phyloP scores from a whole-genome alignment of 2,797 vertebrate species.

The Manis crassicaudata region DNA sequence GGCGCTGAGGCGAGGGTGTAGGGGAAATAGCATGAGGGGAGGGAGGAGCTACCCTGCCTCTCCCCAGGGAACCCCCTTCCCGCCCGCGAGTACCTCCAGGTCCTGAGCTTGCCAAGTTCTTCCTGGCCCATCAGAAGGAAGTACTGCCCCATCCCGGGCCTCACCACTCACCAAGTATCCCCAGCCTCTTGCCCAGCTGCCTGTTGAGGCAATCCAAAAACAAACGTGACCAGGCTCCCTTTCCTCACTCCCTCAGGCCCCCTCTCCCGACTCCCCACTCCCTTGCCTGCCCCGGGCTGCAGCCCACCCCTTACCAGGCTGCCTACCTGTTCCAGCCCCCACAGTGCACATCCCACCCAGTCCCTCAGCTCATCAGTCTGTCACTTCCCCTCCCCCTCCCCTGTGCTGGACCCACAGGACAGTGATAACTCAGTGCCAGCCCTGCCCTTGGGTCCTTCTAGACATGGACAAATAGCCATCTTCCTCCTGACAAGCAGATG shows the following conservation, averaged over 20 bases:
- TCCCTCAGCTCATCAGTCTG: neutral
- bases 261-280: neutral
- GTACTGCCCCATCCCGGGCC: neutral
- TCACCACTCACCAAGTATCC: neutral
- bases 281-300: neutral
- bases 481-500: constrained; percentile 65
- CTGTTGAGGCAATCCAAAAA: neutral
- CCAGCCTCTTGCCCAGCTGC: neutral
- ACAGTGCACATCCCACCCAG: neutral
- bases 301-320: neutral
- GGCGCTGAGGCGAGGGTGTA: neutral
- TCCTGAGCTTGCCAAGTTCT: neutral
- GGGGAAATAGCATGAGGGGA: neutral
- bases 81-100: neutral
- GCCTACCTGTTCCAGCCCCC: neutral
- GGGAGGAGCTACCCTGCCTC: neutral
- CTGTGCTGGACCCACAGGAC: neutral
- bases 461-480: constrained; percentile 54
- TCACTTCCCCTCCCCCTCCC: neutral
- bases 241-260: neutral
- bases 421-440: neutral
- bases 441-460: neutral
- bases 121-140: neutral
- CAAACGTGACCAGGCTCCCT: neutral
- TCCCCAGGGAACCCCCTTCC: neutral